Percentiles rank a stretch among this genome's conserved stretches.
These are phyloP conservation scores for Kryptopterus vitreolus DNA, from an alignment of 2,797 vertebrate species.

Conservation along the genomic window DNA sequence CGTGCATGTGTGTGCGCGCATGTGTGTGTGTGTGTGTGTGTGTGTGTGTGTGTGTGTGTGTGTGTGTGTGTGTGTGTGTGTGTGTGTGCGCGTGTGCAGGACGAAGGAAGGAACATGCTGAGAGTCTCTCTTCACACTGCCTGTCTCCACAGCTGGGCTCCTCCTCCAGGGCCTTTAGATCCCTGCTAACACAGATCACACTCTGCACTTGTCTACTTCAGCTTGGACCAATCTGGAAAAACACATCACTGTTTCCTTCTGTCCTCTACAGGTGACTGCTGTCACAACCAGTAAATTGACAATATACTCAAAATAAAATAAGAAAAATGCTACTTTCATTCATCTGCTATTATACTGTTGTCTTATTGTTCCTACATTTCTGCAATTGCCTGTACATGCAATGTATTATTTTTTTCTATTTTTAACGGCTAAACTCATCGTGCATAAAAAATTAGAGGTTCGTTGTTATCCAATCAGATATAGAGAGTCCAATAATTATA, in stretches of 20 bases:
- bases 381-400: background rate
- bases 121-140: constrained; percentile 34
- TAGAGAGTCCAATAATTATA: background rate
- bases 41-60: constrained; percentile 27
- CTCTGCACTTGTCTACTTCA: constrained; percentile 41
- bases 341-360: background rate
- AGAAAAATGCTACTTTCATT: constrained; percentile 3
- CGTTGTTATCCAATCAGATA: background rate
- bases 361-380: background rate
- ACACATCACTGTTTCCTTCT: constrained; percentile 12
- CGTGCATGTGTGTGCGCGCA: too few relatives aligned
- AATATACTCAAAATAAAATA: background rate
- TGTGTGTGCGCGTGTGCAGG: constrained; percentile 26
- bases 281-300: constrained; percentile 2
- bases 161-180: constrained; percentile 46
- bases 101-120: constrained; percentile 37
- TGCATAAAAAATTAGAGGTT: constrained; percentile 20
- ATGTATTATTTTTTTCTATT: too few relatives aligned
- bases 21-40: constrained; percentile 24
- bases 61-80: constrained; percentile 16
- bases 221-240: constrained; percentile 21
- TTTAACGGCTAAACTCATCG: too few relatives aligned
- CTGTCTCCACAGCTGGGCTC: constrained; percentile 49
- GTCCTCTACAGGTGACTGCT: constrained; percentile 28
- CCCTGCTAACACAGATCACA: constrained; percentile 50